These are phyloP conservation scores for Drosophila antonietae DNA, from an alignment of 2,888 invertebrate species.

Conservation along the genomic window DNA sequence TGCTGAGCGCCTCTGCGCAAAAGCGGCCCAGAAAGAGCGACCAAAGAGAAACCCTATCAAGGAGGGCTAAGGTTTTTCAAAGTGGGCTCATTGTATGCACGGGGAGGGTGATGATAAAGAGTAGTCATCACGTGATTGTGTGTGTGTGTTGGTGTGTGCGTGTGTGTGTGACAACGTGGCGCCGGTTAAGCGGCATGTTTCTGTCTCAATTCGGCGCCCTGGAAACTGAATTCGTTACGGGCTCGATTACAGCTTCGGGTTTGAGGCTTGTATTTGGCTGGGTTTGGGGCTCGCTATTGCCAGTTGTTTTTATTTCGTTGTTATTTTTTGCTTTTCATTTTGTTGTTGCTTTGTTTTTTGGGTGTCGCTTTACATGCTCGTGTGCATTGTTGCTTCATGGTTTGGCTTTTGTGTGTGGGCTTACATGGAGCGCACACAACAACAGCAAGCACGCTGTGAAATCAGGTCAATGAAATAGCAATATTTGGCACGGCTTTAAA, in stretches of 20 bases:
- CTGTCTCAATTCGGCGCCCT: constrained; percentile 41
- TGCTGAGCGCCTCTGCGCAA: constrained; percentile 53
- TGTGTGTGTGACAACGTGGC: constrained; percentile 69
- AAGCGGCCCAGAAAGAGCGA: constrained; percentile 39
- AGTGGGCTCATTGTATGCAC: neutral
- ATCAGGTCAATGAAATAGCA: constrained; percentile 83
- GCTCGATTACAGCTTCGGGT: constrained; percentile 19
- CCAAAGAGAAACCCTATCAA: constrained; percentile 69
- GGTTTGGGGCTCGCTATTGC: constrained; percentile 12
- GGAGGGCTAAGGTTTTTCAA: constrained; percentile 1
- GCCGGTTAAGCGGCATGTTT: constrained; percentile 74
- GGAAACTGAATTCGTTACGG: constrained; percentile 30
- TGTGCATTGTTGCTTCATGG: constrained; percentile 76
- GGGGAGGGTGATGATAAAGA: neutral
- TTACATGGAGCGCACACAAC: constrained; percentile 49
- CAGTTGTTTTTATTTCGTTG: constrained; percentile 9
- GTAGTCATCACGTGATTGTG: constrained; percentile 65
- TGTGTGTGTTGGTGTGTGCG: constrained; percentile 33
- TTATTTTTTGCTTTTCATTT: constrained; percentile 15
- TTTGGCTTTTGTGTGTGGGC: constrained; percentile 60
- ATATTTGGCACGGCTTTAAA: constrained; percentile 73
- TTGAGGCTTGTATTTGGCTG: constrained; percentile 11
- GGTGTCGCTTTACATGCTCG: constrained; percentile 70
- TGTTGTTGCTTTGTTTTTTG: constrained; percentile 3
- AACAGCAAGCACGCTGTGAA: constrained; percentile 43